Evolutionary conservation across 1,140 invertebrate species (phyloP).

Genomic region (Drosophila subpulchrella): DNA sequence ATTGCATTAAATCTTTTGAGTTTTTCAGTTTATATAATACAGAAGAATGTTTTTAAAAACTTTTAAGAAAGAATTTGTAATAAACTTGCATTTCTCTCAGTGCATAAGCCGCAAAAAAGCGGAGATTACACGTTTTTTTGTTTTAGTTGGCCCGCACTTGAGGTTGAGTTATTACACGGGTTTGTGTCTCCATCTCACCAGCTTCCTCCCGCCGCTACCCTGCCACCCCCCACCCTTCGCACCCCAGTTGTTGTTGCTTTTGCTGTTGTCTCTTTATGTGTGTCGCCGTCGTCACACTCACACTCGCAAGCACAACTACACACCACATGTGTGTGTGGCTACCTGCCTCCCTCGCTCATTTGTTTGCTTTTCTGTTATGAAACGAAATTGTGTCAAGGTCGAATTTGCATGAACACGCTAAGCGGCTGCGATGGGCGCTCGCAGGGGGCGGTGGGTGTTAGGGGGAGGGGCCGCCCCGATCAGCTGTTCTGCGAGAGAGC

Average conservation of each 20-base stretch:
- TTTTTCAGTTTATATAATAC: too few relatives aligned
- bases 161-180: slow-evolving; percentile 73
- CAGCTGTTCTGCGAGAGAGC: slow-evolving; percentile 51
- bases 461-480: slow-evolving; percentile 3
- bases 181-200: slow-evolving; percentile 48
- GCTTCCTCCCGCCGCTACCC: slow-evolving; percentile 21
- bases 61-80: too few relatives aligned
- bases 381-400: slow-evolving; percentile 81
- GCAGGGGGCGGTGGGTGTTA: not conserved
- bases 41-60: too few relatives aligned
- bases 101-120: slow-evolving; percentile 39
- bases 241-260: not conserved
- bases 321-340: slow-evolving; percentile 22
- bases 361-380: slow-evolving; percentile 80
- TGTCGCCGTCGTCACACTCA: slow-evolving; percentile 54
- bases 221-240: slow-evolving; percentile 2
- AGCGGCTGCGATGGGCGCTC: slow-evolving; percentile 43
- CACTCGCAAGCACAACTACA: not conserved
- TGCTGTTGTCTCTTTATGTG: slow-evolving; percentile 32
- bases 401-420: slow-evolving; percentile 81
- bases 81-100: slow-evolving; percentile 10
- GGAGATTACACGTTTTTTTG: slow-evolving; percentile 27
- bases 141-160: slow-evolving; percentile 70
- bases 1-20: too few relatives aligned
- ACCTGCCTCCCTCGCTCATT: slow-evolving; percentile 66